Percentiles rank a stretch among this genome's conserved stretches.
Evolutionary conservation across 2,888 invertebrate genomes (phyloP).

Genomic region (Caenorhabditis sp.): DNA sequence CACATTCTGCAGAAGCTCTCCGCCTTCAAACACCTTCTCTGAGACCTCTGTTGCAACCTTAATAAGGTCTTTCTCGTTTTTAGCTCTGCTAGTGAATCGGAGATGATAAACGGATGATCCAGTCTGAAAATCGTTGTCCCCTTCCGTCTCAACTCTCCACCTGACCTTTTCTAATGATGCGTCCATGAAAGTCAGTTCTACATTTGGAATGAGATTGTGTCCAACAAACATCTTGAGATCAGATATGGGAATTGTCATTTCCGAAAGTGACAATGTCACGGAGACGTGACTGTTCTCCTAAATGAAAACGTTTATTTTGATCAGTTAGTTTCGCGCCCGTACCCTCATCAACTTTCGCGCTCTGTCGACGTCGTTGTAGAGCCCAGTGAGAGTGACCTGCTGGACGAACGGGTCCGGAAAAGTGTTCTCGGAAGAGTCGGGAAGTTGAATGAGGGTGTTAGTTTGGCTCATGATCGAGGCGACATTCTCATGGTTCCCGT

Average conservation of each 20-base stretch:
- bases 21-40: neutral
- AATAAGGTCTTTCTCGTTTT: slow-evolving; percentile 12
- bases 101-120: slow-evolving; percentile 12
- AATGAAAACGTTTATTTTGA: neutral
- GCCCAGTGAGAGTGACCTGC: slow-evolving; percentile 45
- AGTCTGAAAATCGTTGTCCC: no score
- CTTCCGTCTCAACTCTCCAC: no score
- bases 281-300: slow-evolving; percentile 19
- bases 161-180: no score
- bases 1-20: neutral
- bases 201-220: slow-evolving; percentile 31
- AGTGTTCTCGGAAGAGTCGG: slow-evolving; percentile 17
- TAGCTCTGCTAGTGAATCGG: slow-evolving; percentile 19
- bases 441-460: slow-evolving; percentile 57
- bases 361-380: slow-evolving; percentile 43
- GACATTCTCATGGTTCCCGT: slow-evolving; percentile 39
- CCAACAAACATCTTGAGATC: slow-evolving; percentile 7
- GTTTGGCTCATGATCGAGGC: slow-evolving; percentile 48
- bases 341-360: slow-evolving; percentile 47
- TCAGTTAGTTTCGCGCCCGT: neutral
- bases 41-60: slow-evolving; percentile 1
- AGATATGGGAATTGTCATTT: neutral
- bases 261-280: neutral
- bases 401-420: slow-evolving; percentile 23
- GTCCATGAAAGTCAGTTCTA: no score